These are phyloP conservation scores for Sebastes nivosus DNA, from an alignment of 2,797 vertebrate genomes.

Conservation along the genomic window DNA sequence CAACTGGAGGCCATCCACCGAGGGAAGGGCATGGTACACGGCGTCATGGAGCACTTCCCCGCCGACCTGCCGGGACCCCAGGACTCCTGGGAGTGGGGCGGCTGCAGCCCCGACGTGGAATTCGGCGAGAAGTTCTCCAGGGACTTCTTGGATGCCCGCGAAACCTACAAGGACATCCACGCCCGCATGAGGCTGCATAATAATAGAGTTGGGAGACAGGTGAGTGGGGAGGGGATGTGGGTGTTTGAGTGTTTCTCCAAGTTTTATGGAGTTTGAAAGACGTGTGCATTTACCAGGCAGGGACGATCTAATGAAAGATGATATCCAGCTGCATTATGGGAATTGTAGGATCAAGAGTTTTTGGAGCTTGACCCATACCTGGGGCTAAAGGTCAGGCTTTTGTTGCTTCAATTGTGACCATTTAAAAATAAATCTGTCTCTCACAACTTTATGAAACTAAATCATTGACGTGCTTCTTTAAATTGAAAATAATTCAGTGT, in stretches of 20 bases:
- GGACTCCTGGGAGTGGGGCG: constrained; percentile 99
- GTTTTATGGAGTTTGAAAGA: background rate
- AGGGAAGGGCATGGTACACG: constrained; percentile 96
- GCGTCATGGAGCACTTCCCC: constrained; percentile 93
- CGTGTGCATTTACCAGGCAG: background rate
- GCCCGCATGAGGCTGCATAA: constrained; percentile 98
- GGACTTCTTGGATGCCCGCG: constrained; percentile 96
- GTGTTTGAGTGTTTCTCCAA: background rate
- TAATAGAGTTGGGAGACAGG: constrained; percentile 98
- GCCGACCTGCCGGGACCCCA: constrained; percentile 89
- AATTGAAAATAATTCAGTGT: background rate
- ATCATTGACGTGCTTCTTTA: background rate
- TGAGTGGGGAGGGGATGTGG: constrained; percentile 72
- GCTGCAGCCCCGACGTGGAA: constrained; percentile 97
- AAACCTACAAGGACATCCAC: constrained; percentile 97
- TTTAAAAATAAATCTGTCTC: background rate
- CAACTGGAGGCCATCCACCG: constrained; percentile 96
- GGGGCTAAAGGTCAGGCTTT: background rate
- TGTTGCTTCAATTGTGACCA: background rate
- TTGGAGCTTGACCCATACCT: background rate
- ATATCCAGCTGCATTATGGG: background rate
- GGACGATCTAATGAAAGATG: background rate
- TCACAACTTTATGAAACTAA: background rate
- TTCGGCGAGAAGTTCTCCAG: constrained; percentile 97
- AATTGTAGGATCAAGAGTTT: background rate